Base-by-base conservation (phyloP, 2,888 invertebrate species). In the Conops quadrifasciatus region DNA sequence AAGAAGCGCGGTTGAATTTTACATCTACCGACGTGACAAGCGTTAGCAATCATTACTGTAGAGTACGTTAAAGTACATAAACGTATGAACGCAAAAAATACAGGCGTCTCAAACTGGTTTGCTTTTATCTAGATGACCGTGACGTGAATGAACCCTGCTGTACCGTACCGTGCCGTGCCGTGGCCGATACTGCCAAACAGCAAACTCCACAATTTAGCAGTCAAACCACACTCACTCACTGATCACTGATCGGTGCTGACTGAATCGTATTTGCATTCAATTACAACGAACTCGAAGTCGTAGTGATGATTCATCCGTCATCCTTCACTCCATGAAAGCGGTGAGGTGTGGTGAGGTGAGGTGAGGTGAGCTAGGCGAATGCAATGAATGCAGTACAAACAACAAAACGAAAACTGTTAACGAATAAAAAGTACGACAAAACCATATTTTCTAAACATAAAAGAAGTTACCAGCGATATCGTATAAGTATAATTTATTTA, bases 121-220 rank as follows among this genome's bases (percentile, higher is more conserved):
- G 30, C 28, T 11, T 19, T 30, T 66, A 53, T 70, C 70, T 47
- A 53, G 72, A 70, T 72, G 67, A 62, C 66, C 67, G 70, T 60
- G 67, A 70, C 72, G 72, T 67, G 72, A 67, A 70, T 70, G 72
- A 72, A 72, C 72, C 62, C 66, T 67, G 24, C 11, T 49, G 65
- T 51, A 65, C 30, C 26, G 9, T 36, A 9, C 9, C 36, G 4
- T 36, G 36, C 36, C 9, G 9, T 36, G 36, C 36, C 36, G 36
- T 36, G 9, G 36, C 36, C 9, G 49, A n/a, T 49, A 49, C 49
- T 49, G n/a, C n/a, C 2, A 19, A n/a, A 49, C 11, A 49, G 49
- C 49, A 49, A 49, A 49, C 2, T 49, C n/a, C 15, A 49, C 49
- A n/a, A 19, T 49, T 49, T 49, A 4, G 4, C 49, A 49, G 49